phyloP scores from a whole-genome alignment of 2,888 invertebrate species.

The Cheilosia vulpina region DNA sequence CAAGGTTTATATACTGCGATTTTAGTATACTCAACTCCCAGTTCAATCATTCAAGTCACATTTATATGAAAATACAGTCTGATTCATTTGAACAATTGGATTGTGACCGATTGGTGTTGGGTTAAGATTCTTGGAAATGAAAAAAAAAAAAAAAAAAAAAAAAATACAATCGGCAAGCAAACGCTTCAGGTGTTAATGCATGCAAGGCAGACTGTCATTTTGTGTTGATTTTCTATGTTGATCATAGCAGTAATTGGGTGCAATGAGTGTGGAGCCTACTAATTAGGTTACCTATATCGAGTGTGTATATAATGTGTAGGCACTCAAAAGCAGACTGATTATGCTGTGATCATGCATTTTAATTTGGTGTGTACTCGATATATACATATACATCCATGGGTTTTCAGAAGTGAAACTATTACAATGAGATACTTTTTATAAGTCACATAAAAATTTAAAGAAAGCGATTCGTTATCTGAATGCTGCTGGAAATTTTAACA shows the following conservation, averaged over 20 bases:
- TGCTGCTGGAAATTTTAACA: too few relatives aligned
- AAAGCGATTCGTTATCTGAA: not conserved
- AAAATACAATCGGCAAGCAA: conserved; percentile 15
- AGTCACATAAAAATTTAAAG: not conserved
- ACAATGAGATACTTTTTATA: not conserved
- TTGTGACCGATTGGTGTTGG: conserved; percentile 36
- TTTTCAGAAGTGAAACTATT: conserved; percentile 16
- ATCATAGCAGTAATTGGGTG: conserved; percentile 55
- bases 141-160: conserved; percentile 5
- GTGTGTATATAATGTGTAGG: not conserved
- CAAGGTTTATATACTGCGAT: not conserved
- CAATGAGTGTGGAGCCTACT: conserved; percentile 59
- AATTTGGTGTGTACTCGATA: not conserved
- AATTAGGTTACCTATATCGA: conserved; percentile 45
- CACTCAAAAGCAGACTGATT: conserved; percentile 43
- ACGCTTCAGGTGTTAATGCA: conserved; percentile 42
- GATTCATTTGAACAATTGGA: conserved; percentile 33
- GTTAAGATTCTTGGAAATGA: conserved; percentile 35
- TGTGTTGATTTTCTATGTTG: conserved; percentile 32
- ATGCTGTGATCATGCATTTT: conserved; percentile 47
- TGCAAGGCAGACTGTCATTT: conserved; percentile 35
- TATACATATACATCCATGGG: too few relatives aligned
- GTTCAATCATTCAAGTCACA: conserved; percentile 36
- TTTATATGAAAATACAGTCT: not conserved
- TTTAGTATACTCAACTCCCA: conserved; percentile 1